phyloP scores from a whole-genome alignment of 92 coral and sea anemone species.

The Zoanthus sociatus region DNA sequence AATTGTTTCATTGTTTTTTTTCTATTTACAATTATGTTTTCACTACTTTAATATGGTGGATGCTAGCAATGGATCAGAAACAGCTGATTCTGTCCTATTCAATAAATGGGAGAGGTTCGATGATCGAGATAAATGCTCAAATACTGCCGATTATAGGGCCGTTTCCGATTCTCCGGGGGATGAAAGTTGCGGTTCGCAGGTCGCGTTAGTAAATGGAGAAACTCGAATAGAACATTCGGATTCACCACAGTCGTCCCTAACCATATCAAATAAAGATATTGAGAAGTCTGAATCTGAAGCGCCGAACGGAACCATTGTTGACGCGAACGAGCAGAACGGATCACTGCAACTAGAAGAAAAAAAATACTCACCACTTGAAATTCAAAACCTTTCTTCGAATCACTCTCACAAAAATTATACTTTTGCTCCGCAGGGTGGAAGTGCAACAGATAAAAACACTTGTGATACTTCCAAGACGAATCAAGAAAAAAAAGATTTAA shows the following conservation, averaged over 20 bases:
- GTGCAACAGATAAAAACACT: slow-evolving; percentile 31
- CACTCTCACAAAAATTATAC: background rate
- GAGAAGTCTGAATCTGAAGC: background rate
- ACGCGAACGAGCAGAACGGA: background rate
- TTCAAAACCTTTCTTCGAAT: background rate
- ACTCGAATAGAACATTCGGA: background rate
- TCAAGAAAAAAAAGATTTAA: background rate
- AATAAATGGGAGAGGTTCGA: slow-evolving; percentile 75
- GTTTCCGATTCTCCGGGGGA: slow-evolving; percentile 26
- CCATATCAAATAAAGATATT: background rate
- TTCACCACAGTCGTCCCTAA: background rate
- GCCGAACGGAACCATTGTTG: background rate
- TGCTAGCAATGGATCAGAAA: slow-evolving; percentile 23
- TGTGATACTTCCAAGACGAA: background rate
- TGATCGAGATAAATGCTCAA: slow-evolving; percentile 54
- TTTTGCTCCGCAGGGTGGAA: background rate
- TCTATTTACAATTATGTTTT: slow-evolving; percentile 32
- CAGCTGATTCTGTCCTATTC: slow-evolving; percentile 43
- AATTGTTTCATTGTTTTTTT: slow-evolving; percentile 35
- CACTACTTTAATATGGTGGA: slow-evolving; percentile 28
- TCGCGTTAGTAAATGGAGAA: slow-evolving; percentile 26
- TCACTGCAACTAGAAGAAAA: background rate
- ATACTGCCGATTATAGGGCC: slow-evolving; percentile 11
- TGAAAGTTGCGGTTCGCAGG: slow-evolving; percentile 15
- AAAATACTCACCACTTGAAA: slow-evolving; percentile 5